Evolutionary conservation across 2,888 invertebrate species (phyloP).

Genomic region (Tortricodes alternella): DNA sequence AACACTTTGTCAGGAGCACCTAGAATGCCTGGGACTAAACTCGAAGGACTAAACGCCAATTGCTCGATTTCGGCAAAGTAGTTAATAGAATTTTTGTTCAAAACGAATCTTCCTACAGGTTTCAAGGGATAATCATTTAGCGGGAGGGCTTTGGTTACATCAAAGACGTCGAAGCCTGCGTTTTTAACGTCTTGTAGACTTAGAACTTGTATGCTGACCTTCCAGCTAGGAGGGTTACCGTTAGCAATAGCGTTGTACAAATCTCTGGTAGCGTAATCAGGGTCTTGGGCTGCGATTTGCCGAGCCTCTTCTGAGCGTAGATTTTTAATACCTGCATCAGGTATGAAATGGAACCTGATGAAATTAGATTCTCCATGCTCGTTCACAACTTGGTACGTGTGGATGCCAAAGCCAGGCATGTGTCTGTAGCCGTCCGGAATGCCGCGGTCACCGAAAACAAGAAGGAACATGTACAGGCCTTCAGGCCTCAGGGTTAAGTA

Average conservation of each 20-base stretch:
- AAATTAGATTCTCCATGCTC: conserved; percentile 85
- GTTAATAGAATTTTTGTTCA: conserved; percentile 93
- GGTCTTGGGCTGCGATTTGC: conserved; percentile 87
- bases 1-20: conserved; percentile 95
- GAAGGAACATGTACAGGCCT: conserved; percentile 90
- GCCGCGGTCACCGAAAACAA: conserved; percentile 93
- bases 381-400: conserved; percentile 94
- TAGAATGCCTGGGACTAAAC: conserved; percentile 94
- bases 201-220: conserved; percentile 91
- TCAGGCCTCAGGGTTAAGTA: conserved; percentile 93
- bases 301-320: conserved; percentile 85
- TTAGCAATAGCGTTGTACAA: conserved; percentile 91
- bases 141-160: conserved; percentile 94
- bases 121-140: conserved; percentile 89
- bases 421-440: conserved; percentile 93
- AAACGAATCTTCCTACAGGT: conserved; percentile 90
- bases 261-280: conserved; percentile 93
- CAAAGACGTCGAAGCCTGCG: conserved; percentile 93
- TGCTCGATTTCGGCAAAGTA: conserved; percentile 97
- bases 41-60: conserved; percentile 92
- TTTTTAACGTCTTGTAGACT: conserved; percentile 89
- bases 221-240: conserved; percentile 89
- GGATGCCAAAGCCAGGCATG: conserved; percentile 96
- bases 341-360: conserved; percentile 94
- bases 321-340: conserved; percentile 92